Base-by-base conservation (phyloP, 2,797 vertebrate species). In the Etheostoma nigrum region DNA sequence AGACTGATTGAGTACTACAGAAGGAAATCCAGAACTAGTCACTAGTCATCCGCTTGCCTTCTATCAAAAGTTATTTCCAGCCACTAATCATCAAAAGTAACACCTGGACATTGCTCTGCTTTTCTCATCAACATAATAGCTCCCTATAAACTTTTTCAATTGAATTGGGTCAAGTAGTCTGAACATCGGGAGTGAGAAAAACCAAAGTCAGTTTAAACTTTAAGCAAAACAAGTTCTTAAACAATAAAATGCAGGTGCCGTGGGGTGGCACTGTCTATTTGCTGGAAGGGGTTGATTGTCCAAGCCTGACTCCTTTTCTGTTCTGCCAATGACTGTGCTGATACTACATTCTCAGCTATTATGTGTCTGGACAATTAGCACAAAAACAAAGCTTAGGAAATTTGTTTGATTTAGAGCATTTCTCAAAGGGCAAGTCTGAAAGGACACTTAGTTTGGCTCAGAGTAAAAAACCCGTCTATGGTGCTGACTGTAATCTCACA, bases 191-290 rank as follows among this genome's bases (percentile, higher is more conserved):
- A 13, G 64, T n/a, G 15, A 65, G 16, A 18, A 27, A 44, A n/a
- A 55, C 40, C 65, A 70, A 70, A 18, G 44, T 62, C 25, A 59
- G 45, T 58, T 58, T 62, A 64, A 83, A 80, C 59, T 78, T 74
- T 64, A 78, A 83, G 76, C 67, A 59, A 83, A 72, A 76, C 52
- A 53, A 86, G 57, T 62, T 70, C 76, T 79, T 78, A 67, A 76
- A 78, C 79, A 75, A 74, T 82, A 54, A 80, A 86, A 77, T 52
- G 16, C 42, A 13, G 60, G 27, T 66, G 82, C 55, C 30, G 63
- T 71, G 68, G 61, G 71, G 30, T 64, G 69, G 76, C 71, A n/a
- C 59, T 54, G 61, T 85, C 54, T 63, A 63, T 23, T 63, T 36
- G 67, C 68, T 88, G 79, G 79, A 76, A 67, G 47, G 36, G 65